Base-by-base conservation (phyloP, 2,888 invertebrate species). In the Limenitis camilla region DNA sequence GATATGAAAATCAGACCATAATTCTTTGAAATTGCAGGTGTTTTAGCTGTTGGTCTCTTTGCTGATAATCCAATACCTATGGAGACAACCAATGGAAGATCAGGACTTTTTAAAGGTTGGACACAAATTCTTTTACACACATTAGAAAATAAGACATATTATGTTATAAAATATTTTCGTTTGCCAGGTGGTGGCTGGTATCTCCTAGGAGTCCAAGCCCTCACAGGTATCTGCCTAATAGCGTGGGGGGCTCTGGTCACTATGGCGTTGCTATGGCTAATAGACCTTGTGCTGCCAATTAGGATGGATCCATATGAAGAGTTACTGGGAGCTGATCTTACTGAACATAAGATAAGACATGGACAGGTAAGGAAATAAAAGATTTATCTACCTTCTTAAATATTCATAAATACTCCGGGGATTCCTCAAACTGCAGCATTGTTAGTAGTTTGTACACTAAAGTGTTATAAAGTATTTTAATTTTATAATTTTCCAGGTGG, bases 251-350 rank as follows among this genome's bases (percentile, higher is more conserved):
- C 92, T 43, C 66, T 88, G 7, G 89, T 92, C 1, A 95, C 96
- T 0, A 89, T 93, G 65, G 63, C 90, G 1, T 72, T 97, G 6
- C 88, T 97, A 29, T 96, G 94, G 91, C 81, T 92, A 31, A 92
- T 96, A 11, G 92, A 96, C 73, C 91, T 90, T 73, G 80, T 95
- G 11, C 82, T 96, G 64, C 92, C 94, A 0, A 95, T 97, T 55
- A 90, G 97, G 9, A 95, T 97, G 96, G 91, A 92, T 51, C 90
- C 93, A 0, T 92, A 94, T 65, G 94, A 95, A 46, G 97, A 97
- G 77, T 81, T 96, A 41, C 81, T 97, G 9, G 97, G 97, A 0
- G 96, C 97, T 0, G 97, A 97, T 81, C 86, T 96, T 32, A 93
- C 94, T 3, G 97, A 97, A 70, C 97, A 97, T 73, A 90, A 91